Evolutionary conservation across 2,113 vertebrate species (phyloP).

Genomic region (Apodemus speciosus): DNA sequence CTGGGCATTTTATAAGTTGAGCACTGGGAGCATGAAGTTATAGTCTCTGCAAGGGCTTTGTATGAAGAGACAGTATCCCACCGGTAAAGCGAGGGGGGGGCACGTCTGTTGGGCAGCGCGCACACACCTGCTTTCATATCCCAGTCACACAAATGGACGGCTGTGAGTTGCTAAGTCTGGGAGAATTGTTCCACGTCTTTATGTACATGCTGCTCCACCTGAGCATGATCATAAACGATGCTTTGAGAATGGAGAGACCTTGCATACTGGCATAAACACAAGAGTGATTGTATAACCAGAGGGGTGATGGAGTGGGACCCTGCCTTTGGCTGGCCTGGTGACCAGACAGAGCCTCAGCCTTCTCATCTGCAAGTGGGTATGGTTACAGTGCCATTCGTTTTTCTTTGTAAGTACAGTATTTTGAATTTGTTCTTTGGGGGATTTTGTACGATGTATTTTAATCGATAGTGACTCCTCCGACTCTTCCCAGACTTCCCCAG

Average conservation of each 20-base stretch:
- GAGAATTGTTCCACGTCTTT: neutral
- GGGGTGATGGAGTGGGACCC: neutral
- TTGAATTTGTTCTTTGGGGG: neutral
- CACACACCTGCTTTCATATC: neutral
- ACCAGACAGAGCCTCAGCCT: neutral
- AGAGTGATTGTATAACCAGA: neutral
- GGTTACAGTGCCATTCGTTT: neutral
- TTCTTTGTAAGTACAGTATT: neutral
- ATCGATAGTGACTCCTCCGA: neutral
- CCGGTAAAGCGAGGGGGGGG: neutral
- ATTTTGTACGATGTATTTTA: neutral
- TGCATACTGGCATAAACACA: neutral
- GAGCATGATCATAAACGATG: neutral
- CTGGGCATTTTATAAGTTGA: constrained; percentile 60
- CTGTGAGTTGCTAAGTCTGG: neutral
- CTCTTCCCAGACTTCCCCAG: neutral
- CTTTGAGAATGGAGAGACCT: neutral
- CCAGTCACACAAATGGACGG: neutral
- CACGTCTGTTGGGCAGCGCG: neutral
- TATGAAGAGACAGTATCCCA: neutral
- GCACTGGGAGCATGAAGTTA: constrained; percentile 3
- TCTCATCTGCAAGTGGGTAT: neutral
- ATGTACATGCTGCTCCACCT: neutral
- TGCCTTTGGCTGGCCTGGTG: neutral
- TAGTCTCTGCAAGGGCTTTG: neutral